phyloP scores from a whole-genome alignment of 2,888 invertebrate species.

The Archips xylosteana region DNA sequence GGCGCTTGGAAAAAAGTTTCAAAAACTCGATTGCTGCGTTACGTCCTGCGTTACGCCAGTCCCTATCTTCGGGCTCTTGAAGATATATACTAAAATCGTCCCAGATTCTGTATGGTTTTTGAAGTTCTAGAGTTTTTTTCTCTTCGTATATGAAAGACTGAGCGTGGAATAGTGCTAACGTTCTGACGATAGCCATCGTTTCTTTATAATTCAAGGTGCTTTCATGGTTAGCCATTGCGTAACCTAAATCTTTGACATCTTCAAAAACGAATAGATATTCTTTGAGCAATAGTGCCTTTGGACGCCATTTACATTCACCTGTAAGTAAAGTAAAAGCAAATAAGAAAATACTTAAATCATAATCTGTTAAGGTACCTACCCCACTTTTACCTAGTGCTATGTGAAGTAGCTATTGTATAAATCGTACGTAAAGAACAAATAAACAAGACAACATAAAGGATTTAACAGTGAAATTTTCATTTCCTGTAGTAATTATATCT shows the following conservation, averaged over 20 bases:
- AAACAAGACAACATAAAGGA: too few species aligned
- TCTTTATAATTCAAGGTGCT: slow-evolving; percentile 67
- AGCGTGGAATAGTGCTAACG: slow-evolving; percentile 81
- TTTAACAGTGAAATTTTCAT: too few species aligned
- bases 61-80: slow-evolving; percentile 57
- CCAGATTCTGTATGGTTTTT: slow-evolving; percentile 69
- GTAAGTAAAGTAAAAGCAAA: slow-evolving; percentile 38
- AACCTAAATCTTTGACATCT: slow-evolving; percentile 66
- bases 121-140: slow-evolving; percentile 62
- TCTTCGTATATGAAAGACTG: slow-evolving; percentile 79
- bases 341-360: background rate
- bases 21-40: slow-evolving; percentile 70
- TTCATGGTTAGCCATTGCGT: slow-evolving; percentile 63
- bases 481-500: too few species aligned
- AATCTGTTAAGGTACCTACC: background rate
- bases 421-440: background rate
- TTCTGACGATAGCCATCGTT: slow-evolving; percentile 68
- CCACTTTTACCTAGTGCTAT: background rate
- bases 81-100: slow-evolving; percentile 68
- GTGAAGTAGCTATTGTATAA: background rate
- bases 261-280: slow-evolving; percentile 75
- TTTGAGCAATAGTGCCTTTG: slow-evolving; percentile 59
- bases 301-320: slow-evolving; percentile 69
- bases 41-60: slow-evolving; percentile 71
- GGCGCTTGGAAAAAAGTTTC: slow-evolving; percentile 67